Evolutionary conservation across 2,888 invertebrate species (phyloP).

Genomic region (Drosophila buzzatii): DNA sequence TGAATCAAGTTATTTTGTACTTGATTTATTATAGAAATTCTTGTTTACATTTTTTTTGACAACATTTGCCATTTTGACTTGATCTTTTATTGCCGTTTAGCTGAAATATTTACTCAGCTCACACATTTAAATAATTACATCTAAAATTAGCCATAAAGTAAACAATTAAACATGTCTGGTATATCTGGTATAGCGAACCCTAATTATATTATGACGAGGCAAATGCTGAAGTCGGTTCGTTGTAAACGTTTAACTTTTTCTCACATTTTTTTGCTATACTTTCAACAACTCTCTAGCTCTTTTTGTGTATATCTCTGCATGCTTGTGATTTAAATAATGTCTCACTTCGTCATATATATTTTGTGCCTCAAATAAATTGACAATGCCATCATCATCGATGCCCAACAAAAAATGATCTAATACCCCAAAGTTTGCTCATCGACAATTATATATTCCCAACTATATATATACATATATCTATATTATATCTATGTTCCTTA

Average conservation of each 20-base stretch:
- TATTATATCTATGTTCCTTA: constrained; percentile 51
- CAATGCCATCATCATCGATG: constrained; percentile 54
- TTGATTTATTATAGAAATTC: not conserved
- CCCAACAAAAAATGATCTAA: constrained; percentile 66
- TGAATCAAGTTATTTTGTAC: not conserved
- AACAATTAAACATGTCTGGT: not conserved
- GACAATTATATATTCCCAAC: constrained; percentile 64
- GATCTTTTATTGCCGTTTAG: not conserved
- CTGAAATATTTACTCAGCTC: not conserved
- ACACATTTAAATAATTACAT: constrained; percentile 2
- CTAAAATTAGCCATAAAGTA: constrained; percentile 5
- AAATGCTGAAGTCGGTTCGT: not conserved
- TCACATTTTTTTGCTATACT: not conserved
- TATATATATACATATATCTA: constrained; percentile 24
- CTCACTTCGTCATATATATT: constrained; percentile 18
- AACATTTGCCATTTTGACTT: not conserved
- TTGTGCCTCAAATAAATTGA: constrained; percentile 26
- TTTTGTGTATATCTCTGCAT: not conserved
- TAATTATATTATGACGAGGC: not conserved
- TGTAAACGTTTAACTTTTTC: not conserved
- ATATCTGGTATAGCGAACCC: not conserved
- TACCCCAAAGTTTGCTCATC: constrained; percentile 64
- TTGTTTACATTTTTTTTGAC: not conserved
- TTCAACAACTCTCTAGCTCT: not conserved
- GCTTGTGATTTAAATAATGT: constrained; percentile 26